These are phyloP conservation scores for Dryas iulia DNA, from an alignment of 1,140 invertebrate species.

Conservation along the genomic window DNA sequence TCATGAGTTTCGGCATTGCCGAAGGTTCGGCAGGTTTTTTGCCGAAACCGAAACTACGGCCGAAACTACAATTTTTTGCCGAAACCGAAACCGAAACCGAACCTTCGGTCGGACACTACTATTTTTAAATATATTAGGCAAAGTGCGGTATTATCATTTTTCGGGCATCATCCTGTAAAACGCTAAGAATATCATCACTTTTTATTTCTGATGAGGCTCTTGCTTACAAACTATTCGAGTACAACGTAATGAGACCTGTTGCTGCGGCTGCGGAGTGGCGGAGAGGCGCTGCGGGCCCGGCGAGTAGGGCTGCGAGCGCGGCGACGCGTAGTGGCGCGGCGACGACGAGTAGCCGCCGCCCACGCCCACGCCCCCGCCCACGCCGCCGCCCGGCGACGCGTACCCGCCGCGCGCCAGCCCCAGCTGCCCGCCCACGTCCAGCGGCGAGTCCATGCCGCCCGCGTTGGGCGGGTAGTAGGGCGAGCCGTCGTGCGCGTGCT, in stretches of 20 bases:
- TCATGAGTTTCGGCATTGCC: too few relatives aligned
- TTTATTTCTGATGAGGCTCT: too few relatives aligned
- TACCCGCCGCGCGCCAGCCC: conserved; percentile 47
- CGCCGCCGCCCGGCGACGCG: conserved; percentile 39
- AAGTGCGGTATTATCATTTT: too few relatives aligned
- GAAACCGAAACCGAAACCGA: too few relatives aligned
- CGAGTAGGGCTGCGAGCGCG: conserved; percentile 58
- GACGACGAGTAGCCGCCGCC: conserved; percentile 46
- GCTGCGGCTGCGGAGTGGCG: conserved; percentile 62
- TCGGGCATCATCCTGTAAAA: too few relatives aligned
- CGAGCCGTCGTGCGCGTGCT: conserved; percentile 43
- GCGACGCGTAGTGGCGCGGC: conserved; percentile 64
- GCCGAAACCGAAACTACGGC: too few relatives aligned
- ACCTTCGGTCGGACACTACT: too few relatives aligned
- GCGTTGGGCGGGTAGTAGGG: conserved; percentile 55
- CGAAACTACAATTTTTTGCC: too few relatives aligned
- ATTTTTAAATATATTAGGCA: too few relatives aligned
- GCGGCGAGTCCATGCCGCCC: conserved; percentile 50
- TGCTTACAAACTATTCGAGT: neutral
- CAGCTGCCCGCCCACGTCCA: conserved; percentile 48
- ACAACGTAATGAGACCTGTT: conserved; percentile 10
- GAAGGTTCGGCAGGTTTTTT: too few relatives aligned
- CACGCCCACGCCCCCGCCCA: neutral
- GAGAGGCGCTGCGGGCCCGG: conserved; percentile 49
- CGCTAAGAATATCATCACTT: too few relatives aligned